Base-by-base conservation (phyloP, 2,113 vertebrate species). In the Hippopotamus amphibius region DNA sequence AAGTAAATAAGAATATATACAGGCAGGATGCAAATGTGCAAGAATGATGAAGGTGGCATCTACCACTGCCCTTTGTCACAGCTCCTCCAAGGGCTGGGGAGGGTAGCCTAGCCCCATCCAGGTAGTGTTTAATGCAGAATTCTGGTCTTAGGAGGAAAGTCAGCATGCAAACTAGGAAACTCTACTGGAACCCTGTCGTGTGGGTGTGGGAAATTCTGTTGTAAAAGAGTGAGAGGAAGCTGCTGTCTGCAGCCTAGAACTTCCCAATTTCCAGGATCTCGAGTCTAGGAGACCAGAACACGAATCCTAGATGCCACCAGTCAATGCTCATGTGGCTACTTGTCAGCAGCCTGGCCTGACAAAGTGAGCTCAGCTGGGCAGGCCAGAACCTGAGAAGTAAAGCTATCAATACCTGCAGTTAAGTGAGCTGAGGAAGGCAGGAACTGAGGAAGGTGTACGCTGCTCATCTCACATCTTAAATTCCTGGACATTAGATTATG, bases 121-220 rank as follows among this genome's bases (percentile, higher is more conserved):
- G 63, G 46, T 16, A 22, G 33, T 65, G 43, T 89, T 96, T 76
- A 68, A 46, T 48, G 71, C 43, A 87, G 74, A 95, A 50, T 22
- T 93, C 37, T 37, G 33, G 55, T 95, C 90, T 91, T 61, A 63
- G 81, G 37, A 92, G 33, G 74, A 91, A 86, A 68, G 74, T 69
- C 81, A 48, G 12, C 5, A 7, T 53, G 80, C 86, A 77, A 80
- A 71, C 80, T 88, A 87, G 43, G 61, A 77, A 68, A 85, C 10
- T 33, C 65, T 72, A 28, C 48, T 2, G 22, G 30, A 88, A 43
- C 17, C 33, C 55, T 53, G 61, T 41, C 9, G 2, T 1, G 63
- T 84, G 43, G 63, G 43, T 6, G n/a, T 94, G 94, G 86, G 96
- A 96, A 92, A 83, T 48, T 76, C 24, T 63, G 24, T 65, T 81